Evolutionary conservation across 2,888 invertebrate species (phyloP), one percentile per base, ranked within the genome.

Genomic region (Eupithecia vulgata): DNA sequence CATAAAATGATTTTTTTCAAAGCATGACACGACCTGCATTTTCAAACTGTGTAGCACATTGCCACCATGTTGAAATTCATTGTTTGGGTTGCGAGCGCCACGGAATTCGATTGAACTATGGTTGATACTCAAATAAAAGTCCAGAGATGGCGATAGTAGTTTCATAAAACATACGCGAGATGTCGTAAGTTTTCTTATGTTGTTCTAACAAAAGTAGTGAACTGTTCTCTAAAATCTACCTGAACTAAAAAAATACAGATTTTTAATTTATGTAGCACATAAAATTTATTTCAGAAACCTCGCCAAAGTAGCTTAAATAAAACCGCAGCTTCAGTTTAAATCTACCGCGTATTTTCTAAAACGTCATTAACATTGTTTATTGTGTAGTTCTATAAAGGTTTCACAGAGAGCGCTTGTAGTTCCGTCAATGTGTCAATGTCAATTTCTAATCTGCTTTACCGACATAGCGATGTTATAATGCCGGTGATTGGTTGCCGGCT

Each of bases 21-120:
- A 91, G 92, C 94, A 93, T 94, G 94, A 94, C 94, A 94, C 94
- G 93, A 92, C 91, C 94, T 94, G 94, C 94, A 95, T 95, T 95
- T 94, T 95, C 94, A 94, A 95, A 95, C 94, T 89, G 91, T 94
- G 93, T 93, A 94, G 90, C 94, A 94, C 93, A 94, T 93, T 94
- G 93, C 94, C 93, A 90, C 94, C 94, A 94, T 94, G 92, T 94
- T 94, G 94, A 94, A 75, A 93, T 94, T 93, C 87, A 92, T 94
- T 94, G 94, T 95, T 95, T 95, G 94, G 94, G 94, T 94, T 91
- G 88, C 89, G 91, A 93, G 94, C 94, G 94, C 94, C 85, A 86
- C 91, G 91, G 88, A 73, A 68, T 78, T 79, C 86, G 82, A 78
- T 72, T 59, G 85, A 91, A 93, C 90, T 91, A 89, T 62, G 45